phyloP scores from a whole-genome alignment of 35 echinoderm and acorn worm genomes.

The Nesometra sesokonis region DNA sequence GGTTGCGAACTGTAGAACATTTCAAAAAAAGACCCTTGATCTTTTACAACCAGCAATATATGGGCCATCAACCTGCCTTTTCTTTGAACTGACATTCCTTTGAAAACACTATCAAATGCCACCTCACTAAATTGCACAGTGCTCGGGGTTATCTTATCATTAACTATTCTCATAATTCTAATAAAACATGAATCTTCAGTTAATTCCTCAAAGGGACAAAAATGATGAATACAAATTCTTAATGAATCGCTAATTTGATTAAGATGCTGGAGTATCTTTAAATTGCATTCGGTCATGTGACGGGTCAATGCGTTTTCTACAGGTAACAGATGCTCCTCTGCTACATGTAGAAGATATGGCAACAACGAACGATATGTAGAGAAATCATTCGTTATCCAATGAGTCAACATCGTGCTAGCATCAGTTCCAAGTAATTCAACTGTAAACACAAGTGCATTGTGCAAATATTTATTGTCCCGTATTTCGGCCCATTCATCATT shows the following conservation, averaged over 20 bases:
- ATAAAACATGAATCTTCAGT: too few species aligned
- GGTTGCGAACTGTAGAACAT: too few species aligned
- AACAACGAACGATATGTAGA: neutral
- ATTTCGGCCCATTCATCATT: neutral
- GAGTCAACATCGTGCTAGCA: neutral
- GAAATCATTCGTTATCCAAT: neutral
- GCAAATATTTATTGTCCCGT: neutral
- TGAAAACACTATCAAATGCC: neutral
- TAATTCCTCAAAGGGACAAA: neutral
- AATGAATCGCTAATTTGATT: neutral
- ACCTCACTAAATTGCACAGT: too few species aligned
- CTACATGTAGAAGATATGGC: neutral
- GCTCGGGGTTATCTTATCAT: too few species aligned
- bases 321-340: neutral
- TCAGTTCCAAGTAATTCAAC: neutral
- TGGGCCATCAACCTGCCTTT: neutral
- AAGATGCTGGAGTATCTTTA: neutral
- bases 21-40: too few species aligned
- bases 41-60: neutral
- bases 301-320: neutral
- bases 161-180: too few species aligned
- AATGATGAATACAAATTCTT: too few species aligned
- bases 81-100: neutral
- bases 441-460: neutral
- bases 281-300: neutral